Percentiles rank a stretch among this genome's conserved stretches.
Conservation (phyloP, 2,888 invertebrate genomes). For the Stenchaetothrips biformis region DNA sequence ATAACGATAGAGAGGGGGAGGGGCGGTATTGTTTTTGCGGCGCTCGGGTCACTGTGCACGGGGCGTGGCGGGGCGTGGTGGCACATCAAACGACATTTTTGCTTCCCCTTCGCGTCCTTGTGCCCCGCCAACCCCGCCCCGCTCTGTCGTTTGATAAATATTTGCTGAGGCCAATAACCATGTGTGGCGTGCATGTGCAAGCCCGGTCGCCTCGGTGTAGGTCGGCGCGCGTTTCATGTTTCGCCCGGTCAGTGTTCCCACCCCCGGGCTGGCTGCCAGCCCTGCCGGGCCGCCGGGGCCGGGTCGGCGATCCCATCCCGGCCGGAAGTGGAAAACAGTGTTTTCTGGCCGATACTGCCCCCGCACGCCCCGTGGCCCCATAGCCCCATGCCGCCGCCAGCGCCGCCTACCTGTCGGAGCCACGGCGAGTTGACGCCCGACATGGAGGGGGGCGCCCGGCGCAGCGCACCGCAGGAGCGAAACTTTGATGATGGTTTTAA, state of each 20-base stretch:
- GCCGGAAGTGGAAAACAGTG: no score
- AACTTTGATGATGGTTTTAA: slow-evolving; percentile 25
- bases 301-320: no score
- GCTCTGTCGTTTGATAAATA: neutral
- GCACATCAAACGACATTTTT: slow-evolving; percentile 22
- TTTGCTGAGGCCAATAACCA: slow-evolving; percentile 13
- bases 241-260: neutral
- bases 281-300: no score
- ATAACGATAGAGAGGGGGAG: neutral
- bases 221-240: neutral
- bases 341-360: no score
- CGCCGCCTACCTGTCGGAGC: no score
- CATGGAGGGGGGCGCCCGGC: neutral
- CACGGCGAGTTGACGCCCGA: neutral
- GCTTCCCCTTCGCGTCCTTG: neutral
- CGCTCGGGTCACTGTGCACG: neutral
- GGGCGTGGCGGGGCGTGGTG: neutral
- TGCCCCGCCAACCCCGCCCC: no score
- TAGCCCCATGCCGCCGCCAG: no score
- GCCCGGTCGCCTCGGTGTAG: neutral
- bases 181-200: neutral
- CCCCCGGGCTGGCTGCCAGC: no score
- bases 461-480: slow-evolving; percentile 15
- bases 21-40: slow-evolving; percentile 11
- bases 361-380: no score